Evolutionary conservation across 1,140 invertebrate species (phyloP), one percentile per base, ranked within the genome.

Genomic region (Palaemon carinicauda): DNA sequence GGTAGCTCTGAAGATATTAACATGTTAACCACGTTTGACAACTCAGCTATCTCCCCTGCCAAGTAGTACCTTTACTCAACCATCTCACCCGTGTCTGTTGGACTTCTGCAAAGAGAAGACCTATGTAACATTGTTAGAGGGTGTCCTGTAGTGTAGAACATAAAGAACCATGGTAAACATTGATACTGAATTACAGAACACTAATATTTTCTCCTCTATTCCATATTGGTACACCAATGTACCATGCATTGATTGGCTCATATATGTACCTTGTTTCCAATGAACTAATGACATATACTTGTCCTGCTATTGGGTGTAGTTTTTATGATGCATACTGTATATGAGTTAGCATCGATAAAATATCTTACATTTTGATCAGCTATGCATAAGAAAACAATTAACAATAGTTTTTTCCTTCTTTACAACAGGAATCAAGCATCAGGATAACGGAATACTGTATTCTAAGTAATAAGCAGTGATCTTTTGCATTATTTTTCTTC

Each of bases 21-120:
- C 74, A 77, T n/a, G 74, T 77, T 77, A 77, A 77, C 74, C 74
- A 41, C 74, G 74, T 77, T 77, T 77, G 74, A n/a, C 74, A 77
- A 50, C 74, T 77, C 74, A 77, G 74, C 74, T 1, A 3, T 50
- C 29, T 77, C 31, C 29, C 74, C 31, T 41, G 4, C 74, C 7
- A 5, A 5, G 41, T 19, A 31, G 7, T 29, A 74, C 71, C 71
- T 74, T 74, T 50, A 17, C 31, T 7, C 14, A 14, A 7, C 24
- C 14, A 21, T 14, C 33, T 41, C 41, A 3, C 31, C 74, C 33
- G 74, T 77, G 74, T 77, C n/a, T 41, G 12, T 77, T 77, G 29
- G 74, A 77, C 74, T 77, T 77, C 50, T 21, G 74, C 74, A 77
- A 21, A 4, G 19, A 50, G 74, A 33, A 21, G 74, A 77, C 29